Evolutionary conservation across 2,113 vertebrate genomes (phyloP).

Genomic region (Hydrolagus affinis): DNA sequence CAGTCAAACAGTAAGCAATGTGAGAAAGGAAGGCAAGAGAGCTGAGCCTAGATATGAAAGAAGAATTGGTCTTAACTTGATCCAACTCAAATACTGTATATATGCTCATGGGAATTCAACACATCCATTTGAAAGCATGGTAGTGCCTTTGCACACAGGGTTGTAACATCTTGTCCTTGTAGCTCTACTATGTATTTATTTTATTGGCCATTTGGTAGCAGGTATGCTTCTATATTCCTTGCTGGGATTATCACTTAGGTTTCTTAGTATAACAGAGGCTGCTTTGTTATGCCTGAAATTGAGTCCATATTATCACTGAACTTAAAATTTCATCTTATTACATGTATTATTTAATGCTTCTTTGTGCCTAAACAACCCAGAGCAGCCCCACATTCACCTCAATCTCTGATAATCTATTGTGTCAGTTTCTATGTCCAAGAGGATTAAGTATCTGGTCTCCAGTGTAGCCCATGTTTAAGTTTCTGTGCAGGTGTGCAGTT

Average conservation of each 20-base stretch:
- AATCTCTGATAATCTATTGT: neutral
- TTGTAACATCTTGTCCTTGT: too few species aligned
- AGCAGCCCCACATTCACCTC: neutral
- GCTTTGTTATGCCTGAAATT: neutral
- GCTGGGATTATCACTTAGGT: neutral
- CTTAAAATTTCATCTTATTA: neutral
- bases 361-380: neutral
- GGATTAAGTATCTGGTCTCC: neutral
- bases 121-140: too few species aligned
- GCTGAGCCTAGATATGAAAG: too few species aligned
- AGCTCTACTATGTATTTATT: too few species aligned
- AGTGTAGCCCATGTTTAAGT: neutral
- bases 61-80: too few species aligned
- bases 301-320: neutral
- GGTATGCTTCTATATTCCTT: neutral
- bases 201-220: too few species aligned
- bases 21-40: too few species aligned
- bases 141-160: too few species aligned
- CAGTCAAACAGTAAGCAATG: too few species aligned
- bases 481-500: too few species aligned
- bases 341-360: neutral
- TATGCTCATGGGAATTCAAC: too few species aligned
- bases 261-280: neutral
- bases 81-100: too few species aligned
- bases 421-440: neutral